A percentile compares a stretch with the other conserved stretches of the same genome.
Evolutionary conservation across 2,797 vertebrate species (phyloP).

Genomic region (Tragelaphus eurycerus): DNA sequence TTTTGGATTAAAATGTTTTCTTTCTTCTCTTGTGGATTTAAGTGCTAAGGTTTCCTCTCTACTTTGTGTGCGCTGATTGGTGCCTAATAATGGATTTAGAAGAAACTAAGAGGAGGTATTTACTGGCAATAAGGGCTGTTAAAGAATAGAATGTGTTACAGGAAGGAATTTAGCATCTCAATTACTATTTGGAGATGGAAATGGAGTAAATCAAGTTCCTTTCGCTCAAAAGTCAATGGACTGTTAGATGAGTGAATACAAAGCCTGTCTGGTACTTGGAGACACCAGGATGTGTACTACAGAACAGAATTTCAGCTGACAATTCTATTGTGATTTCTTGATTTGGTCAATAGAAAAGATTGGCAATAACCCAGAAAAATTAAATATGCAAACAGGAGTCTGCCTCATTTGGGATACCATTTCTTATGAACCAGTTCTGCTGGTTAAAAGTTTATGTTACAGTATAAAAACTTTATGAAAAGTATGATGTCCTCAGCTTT

Average conservation of each 20-base stretch:
- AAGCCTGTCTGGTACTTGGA: background rate
- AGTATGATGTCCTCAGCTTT: background rate
- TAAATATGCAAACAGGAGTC: background rate
- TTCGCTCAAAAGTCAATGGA: background rate
- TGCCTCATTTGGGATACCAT: background rate
- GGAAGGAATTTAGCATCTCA: conserved; percentile 11
- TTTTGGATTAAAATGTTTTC: background rate
- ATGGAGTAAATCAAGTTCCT: background rate
- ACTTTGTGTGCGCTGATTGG: background rate
- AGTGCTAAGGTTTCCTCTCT: background rate
- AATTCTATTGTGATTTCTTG: background rate
- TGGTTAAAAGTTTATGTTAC: background rate
- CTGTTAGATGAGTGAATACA: background rate
- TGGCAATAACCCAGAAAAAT: background rate
- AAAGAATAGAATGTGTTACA: background rate
- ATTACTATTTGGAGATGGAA: conserved; percentile 8
- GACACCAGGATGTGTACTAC: background rate
- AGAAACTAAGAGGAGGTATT: conserved; percentile 33
- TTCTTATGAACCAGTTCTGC: background rate
- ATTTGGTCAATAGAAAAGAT: background rate
- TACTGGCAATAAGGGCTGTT: background rate
- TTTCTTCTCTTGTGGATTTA: background rate
- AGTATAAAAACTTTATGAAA: background rate
- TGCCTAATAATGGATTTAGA: conserved; percentile 33
- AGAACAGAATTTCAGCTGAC: background rate